phyloP scores from a whole-genome alignment of 2,113 vertebrate species.

The Bos taurus region DNA sequence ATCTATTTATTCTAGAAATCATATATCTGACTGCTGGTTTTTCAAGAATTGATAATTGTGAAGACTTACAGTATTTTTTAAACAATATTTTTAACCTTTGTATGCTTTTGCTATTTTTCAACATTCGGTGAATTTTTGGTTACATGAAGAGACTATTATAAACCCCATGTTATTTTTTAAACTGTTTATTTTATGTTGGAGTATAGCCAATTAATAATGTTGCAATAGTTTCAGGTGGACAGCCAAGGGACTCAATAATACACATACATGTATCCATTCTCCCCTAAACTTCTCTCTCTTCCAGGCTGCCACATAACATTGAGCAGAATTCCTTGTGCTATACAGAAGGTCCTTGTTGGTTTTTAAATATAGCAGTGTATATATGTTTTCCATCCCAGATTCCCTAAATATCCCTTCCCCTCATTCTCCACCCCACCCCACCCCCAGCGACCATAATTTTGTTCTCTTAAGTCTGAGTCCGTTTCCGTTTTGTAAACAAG shows the following conservation, averaged over 20 bases:
- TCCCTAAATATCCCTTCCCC: neutral
- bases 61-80: neutral
- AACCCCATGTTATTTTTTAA: neutral
- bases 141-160: neutral
- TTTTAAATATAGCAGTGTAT: neutral
- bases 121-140: neutral
- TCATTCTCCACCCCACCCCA: neutral
- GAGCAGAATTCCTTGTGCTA: neutral
- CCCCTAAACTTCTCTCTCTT: neutral
- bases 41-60: neutral
- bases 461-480: neutral
- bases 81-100: neutral
- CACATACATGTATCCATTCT: neutral
- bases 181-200: neutral
- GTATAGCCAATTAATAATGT: neutral
- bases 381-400: neutral
- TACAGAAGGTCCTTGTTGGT: neutral
- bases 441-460: accelerated
- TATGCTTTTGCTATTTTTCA: neutral
- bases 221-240: neutral
- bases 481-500: neutral
- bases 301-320: neutral
- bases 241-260: neutral
- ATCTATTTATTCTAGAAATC: neutral
- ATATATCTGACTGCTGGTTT: neutral